These are phyloP conservation scores for Eubucco bourcierii DNA, from an alignment of 2,113 vertebrate species.

Conservation along the genomic window DNA sequence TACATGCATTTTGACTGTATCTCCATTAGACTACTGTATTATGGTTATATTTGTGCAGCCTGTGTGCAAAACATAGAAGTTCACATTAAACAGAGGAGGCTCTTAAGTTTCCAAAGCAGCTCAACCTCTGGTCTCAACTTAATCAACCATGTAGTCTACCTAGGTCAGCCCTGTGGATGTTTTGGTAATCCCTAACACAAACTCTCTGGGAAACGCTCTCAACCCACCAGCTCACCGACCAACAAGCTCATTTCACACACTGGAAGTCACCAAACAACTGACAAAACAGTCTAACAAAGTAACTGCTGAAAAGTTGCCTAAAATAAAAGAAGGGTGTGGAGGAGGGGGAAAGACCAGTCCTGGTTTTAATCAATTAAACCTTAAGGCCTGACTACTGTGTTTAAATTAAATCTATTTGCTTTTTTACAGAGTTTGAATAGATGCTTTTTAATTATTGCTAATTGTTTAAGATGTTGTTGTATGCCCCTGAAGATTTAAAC, in stretches of 20 bases:
- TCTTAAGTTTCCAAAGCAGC: background rate
- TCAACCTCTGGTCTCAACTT: background rate
- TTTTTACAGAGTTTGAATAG: slow-evolving; percentile 70
- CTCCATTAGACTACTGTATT: background rate
- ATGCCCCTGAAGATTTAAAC: slow-evolving; percentile 68
- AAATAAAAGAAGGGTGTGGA: background rate
- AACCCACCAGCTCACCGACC: background rate
- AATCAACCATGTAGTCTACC: background rate
- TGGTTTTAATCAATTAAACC: slow-evolving; percentile 30
- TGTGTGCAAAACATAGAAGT: background rate
- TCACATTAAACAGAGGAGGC: background rate
- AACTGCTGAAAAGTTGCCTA: slow-evolving; percentile 16
- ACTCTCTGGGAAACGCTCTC: background rate
- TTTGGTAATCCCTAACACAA: background rate
- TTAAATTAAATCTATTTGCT: slow-evolving; percentile 75
- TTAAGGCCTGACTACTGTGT: slow-evolving; percentile 52
- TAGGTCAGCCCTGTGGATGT: background rate
- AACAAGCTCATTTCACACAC: background rate
- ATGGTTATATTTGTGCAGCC: background rate
- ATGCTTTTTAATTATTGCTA: slow-evolving; percentile 80
- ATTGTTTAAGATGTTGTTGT: slow-evolving; percentile 76
- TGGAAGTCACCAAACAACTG: background rate
- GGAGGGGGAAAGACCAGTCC: background rate
- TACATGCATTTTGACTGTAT: background rate
- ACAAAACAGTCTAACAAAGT: background rate